These are phyloP conservation scores for Holacanthus passer DNA, from an alignment of 2,113 vertebrate genomes.

Conservation along the genomic window DNA sequence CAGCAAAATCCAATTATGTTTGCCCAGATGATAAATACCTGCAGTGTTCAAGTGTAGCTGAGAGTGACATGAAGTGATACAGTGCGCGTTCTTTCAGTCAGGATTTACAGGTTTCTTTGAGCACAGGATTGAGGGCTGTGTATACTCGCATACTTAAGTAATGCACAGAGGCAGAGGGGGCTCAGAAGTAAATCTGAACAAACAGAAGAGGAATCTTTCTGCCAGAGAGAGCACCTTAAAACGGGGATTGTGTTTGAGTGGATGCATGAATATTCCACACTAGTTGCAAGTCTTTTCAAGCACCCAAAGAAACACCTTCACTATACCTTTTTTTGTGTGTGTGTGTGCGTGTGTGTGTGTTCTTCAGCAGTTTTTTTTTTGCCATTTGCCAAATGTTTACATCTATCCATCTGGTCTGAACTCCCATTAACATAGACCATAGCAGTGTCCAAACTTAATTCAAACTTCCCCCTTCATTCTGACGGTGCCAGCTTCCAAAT, in stretches of 20 bases:
- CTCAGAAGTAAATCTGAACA: slow-evolving; percentile 1
- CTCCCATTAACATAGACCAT: too few species aligned
- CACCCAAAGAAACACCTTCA: too few species aligned
- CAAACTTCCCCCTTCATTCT: too few species aligned
- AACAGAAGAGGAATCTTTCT: background rate
- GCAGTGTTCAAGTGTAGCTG: slow-evolving; percentile 5
- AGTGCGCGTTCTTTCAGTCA: slow-evolving; percentile 11
- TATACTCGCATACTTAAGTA: background rate
- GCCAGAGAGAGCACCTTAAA: background rate
- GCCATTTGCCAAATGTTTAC: too few species aligned
- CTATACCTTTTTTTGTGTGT: too few species aligned
- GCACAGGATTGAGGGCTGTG: background rate
- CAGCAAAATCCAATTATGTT: slow-evolving; percentile 41
- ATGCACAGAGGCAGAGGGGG: background rate
- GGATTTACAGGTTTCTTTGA: slow-evolving; percentile 14
- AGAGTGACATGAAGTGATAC: slow-evolving; percentile 5
- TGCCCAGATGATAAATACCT: slow-evolving; percentile 24
- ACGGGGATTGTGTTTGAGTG: background rate
- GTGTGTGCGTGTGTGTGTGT: too few species aligned
- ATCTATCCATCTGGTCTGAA: too few species aligned
- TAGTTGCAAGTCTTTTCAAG: background rate
- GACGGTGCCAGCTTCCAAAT: too few species aligned
- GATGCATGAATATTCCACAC: background rate
- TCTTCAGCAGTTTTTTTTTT: too few species aligned
- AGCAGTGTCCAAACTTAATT: too few species aligned